Conservation (phyloP, 2,888 invertebrate genomes). For the Scrobipalpa atriplicella region DNA sequence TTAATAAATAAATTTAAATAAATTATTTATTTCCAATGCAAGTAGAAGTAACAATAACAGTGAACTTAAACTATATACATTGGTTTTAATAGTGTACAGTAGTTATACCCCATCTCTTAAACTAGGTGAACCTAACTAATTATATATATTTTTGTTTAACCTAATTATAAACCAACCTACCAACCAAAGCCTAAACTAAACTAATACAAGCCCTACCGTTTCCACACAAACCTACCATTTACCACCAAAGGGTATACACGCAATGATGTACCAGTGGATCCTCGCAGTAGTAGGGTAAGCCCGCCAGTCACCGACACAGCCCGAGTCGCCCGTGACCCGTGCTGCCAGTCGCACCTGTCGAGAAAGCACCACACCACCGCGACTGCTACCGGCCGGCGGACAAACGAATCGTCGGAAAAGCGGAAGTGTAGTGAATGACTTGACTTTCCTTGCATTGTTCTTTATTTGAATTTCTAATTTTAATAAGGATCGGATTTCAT, state of each 20-base stretch:
- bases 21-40: no score
- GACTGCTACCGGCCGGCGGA: slow-evolving; percentile 34
- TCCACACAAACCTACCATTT: not conserved
- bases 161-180: no score
- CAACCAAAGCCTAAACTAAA: no score
- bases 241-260: not conserved
- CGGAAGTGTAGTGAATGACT: slow-evolving; percentile 72
- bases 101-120: no score
- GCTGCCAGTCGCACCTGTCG: slow-evolving; percentile 45
- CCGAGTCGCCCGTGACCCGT: slow-evolving; percentile 46
- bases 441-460: slow-evolving; percentile 49
- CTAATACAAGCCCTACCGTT: no score
- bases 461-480: slow-evolving; percentile 38
- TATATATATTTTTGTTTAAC: no score
- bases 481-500: not conserved
- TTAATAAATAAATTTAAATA: no score
- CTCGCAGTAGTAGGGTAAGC: slow-evolving; percentile 27
- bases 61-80: no score
- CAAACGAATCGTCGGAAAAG: slow-evolving; percentile 45
- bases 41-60: no score
- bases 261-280: not conserved
- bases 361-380: slow-evolving; percentile 34
- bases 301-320: slow-evolving; percentile 40
- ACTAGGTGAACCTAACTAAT: no score
- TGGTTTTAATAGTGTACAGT: no score